Conservation (phyloP, 2,113 vertebrate genomes). For the Sciurus niger region DNA sequence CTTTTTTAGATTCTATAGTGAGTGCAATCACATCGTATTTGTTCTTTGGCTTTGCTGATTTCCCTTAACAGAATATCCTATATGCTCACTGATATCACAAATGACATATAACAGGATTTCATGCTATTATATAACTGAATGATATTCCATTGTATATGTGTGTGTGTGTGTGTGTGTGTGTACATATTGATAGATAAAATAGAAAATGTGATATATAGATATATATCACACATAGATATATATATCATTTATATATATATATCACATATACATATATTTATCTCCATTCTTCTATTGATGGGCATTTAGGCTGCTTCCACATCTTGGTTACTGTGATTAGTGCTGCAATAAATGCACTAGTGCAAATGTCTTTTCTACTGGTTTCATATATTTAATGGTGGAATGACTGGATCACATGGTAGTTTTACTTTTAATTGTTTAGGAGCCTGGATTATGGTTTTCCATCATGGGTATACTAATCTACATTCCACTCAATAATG, state of each 20-base stretch:
- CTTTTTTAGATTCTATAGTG: not conserved
- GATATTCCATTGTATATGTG: not conserved
- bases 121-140: not conserved
- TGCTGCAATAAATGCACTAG: not conserved
- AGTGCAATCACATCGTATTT: not conserved
- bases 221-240: too few relatives aligned
- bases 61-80: not conserved
- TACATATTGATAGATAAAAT: too few relatives aligned
- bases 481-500: not conserved
- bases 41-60: not conserved
- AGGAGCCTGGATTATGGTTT: not conserved
- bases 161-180: too few relatives aligned
- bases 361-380: not conserved
- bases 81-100: not conserved
- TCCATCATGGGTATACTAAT: not conserved
- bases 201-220: too few relatives aligned
- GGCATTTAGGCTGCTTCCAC: not conserved
- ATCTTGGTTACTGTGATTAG: not conserved
- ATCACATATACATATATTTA: not conserved
- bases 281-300: not conserved
- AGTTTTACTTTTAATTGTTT: not conserved
- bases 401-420: too few relatives aligned
- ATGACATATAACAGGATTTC: not conserved
- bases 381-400: not conserved
- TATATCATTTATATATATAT: too few relatives aligned